A percentile compares a stretch with the other conserved stretches of the same genome.
These are phyloP conservation scores for Lipophrys pholis DNA, from an alignment of 2,113 vertebrate species.

Conservation along the genomic window DNA sequence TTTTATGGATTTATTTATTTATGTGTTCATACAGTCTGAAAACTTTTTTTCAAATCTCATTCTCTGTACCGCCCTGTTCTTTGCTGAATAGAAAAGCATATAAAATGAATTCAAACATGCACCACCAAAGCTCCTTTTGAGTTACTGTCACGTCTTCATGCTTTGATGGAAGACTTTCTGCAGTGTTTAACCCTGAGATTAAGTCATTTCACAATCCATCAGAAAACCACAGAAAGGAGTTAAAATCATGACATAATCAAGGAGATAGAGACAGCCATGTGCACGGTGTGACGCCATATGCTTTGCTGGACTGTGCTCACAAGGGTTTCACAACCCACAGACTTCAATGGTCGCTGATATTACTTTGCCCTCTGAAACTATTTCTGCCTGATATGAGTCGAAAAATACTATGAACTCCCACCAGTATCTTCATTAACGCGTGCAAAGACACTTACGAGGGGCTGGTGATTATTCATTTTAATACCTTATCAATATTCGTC, in stretches of 20 bases:
- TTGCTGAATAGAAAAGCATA: no score
- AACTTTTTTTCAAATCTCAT: not conserved
- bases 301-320: conserved; percentile 62
- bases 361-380: conserved; percentile 15
- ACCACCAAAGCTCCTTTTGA: no score
- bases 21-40: not conserved
- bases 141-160: no score
- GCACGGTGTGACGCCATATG: conserved; percentile 47
- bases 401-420: conserved; percentile 19
- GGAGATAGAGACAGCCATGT: conserved; percentile 13
- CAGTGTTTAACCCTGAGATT: no score
- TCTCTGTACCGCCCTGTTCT: not conserved
- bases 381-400: not conserved
- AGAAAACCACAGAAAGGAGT: conserved; percentile 1
- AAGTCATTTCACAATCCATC: not conserved
- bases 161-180: no score
- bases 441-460: not conserved
- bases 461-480: not conserved
- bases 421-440: conserved; percentile 1
- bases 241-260: conserved; percentile 35
- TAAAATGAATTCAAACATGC: no score
- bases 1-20: not conserved
- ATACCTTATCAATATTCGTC: not conserved
- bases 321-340: conserved; percentile 64
- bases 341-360: conserved; percentile 45